Evolutionary conservation across 2,888 invertebrate genomes (phyloP), one percentile per base, ranked within the genome.

Genomic region (Chrysolina haemoptera): DNA sequence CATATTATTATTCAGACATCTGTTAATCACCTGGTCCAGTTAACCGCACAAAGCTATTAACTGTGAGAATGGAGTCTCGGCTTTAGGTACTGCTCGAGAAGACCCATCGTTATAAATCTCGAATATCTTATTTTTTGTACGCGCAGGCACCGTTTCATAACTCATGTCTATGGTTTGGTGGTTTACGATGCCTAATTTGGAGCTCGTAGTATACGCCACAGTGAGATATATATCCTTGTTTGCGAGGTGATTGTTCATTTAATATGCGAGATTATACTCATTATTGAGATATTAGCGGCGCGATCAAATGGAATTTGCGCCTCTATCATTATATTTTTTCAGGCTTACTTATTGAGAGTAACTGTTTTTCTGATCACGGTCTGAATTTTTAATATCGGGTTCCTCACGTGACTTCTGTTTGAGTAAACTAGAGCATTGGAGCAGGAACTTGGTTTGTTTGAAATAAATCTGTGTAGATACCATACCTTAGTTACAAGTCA

Each of bases 1-100:
- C 80, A 76, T 76, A 80, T 83, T 82, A 81, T 84, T 85, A 82
- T 84, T 84, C 83, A 81, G 82, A 85, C 85, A 85, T 84, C 85
- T 85, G 85, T 85, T 85, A 85, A 85, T 85, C 85, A 85, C 84
- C 85, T 82, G 83, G 81, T 80, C 80, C 78, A 82, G 81, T 82
- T 82, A 79, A 82, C 83, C 83, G 83, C 83, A 78, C 81, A 82
- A 82, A 80, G 81, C 84, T 83, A 84, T 84, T 83, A 84, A 81
- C 74, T 71, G 50, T 71, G 83, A 74, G 70, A 70, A 74, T 71
- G 71, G 74, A 74, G 68, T 59, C 63, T 71, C 62, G 50, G 65
- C 74, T 68, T 68, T 64, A 64, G 70, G 20, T 20, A 46, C n/a
- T 18, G 9, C 14, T 46, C 46, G 46, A 46, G 10, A 48, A 55